Evolutionary conservation across 2,797 vertebrate species (phyloP).

Genomic region (Thamnophis elegans): DNA sequence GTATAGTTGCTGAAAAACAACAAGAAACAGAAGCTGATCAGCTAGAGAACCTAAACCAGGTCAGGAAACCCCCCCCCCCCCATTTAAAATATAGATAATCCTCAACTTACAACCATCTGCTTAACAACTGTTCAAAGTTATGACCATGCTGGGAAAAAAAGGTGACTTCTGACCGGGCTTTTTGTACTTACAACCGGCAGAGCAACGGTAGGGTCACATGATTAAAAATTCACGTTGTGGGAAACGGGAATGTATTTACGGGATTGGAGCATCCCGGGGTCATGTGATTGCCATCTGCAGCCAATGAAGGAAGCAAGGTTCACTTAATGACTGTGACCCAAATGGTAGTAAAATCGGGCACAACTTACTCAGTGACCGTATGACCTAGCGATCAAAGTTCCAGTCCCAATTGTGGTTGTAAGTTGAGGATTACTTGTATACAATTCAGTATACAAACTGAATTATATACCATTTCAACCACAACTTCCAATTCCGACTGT

Average conservation of each 20-base stretch:
- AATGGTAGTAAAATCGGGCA: neutral
- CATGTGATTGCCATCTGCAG: neutral
- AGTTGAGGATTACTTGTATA: neutral
- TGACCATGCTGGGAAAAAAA: neutral
- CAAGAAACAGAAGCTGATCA: constrained; percentile 37
- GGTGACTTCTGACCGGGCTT: neutral
- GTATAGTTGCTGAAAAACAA: constrained; percentile 87
- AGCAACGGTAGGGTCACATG: neutral
- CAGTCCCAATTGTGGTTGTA: neutral
- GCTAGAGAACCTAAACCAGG: constrained; percentile 10
- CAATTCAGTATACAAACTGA: no score
- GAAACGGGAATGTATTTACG: neutral
- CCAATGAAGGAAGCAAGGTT: neutral
- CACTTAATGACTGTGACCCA: neutral
- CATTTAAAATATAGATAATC: neutral
- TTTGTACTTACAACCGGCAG: neutral
- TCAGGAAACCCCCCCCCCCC: neutral
- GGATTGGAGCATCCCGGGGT: neutral
- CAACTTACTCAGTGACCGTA: neutral
- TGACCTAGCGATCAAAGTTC: neutral
- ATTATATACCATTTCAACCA: no score
- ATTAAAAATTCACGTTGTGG: neutral
- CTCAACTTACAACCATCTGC: neutral
- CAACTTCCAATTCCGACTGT: no score
- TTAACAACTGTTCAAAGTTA: neutral